These are phyloP conservation scores for Etia nguti DNA, from an alignment of 2,113 vertebrate species.

Conservation along the genomic window DNA sequence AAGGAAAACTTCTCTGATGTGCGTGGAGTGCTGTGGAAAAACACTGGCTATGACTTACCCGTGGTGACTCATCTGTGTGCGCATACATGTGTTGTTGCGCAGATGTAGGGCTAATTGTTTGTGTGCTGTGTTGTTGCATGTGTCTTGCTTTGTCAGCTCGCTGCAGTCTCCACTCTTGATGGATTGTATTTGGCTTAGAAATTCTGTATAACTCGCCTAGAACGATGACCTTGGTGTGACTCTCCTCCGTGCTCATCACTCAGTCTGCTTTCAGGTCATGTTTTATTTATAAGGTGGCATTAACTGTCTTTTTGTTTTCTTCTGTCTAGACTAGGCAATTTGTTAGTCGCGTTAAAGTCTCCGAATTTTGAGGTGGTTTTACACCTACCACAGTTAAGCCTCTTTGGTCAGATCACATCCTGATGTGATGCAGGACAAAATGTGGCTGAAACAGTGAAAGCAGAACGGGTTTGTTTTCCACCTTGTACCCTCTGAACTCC, in stretches of 20 bases:
- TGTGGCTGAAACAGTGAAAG: background rate
- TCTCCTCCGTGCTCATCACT: conserved; percentile 9
- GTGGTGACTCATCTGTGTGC: background rate
- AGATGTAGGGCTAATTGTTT: background rate
- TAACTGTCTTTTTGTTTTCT: background rate
- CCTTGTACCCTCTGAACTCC: background rate
- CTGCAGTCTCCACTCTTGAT: background rate
- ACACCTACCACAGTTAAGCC: background rate
- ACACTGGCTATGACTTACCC: background rate
- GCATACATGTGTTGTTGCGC: background rate
- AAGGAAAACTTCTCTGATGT: background rate
- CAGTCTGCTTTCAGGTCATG: conserved; percentile 11
- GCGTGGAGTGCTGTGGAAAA: background rate
- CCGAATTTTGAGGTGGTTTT: background rate
- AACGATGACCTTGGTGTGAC: conserved; percentile 30
- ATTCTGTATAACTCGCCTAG: conserved; percentile 10
- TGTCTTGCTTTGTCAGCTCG: background rate
- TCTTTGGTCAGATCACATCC: background rate
- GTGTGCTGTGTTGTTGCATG: background rate
- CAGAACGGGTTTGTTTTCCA: background rate
- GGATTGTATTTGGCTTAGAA: conserved; percentile 20
- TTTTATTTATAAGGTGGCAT: conserved; percentile 35
- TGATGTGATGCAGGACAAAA: background rate
- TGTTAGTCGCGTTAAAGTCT: background rate
- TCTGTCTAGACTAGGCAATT: background rate